A percentile compares a stretch with the other conserved stretches of the same genome.
Conservation (phyloP, 2,888 invertebrate genomes). For the Pseudoips prasinana region DNA sequence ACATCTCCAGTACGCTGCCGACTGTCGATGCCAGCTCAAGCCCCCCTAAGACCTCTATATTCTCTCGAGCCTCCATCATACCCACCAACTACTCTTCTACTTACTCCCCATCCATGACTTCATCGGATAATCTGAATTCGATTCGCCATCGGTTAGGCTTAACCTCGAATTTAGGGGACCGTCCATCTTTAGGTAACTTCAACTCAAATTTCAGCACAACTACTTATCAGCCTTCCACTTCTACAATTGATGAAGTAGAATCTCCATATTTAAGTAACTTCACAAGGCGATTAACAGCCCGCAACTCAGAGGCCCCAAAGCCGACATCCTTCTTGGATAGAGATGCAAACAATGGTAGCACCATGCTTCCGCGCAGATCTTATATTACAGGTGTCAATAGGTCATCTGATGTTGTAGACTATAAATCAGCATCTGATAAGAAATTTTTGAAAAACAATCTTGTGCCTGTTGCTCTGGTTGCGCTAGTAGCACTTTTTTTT, state of each 20-base stretch:
- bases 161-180: slow-evolving; percentile 64
- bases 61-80: slow-evolving; percentile 66
- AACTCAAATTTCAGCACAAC: slow-evolving; percentile 52
- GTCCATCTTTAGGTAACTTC: slow-evolving; percentile 54
- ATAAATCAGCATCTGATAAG: slow-evolving; percentile 67
- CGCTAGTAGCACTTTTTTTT: slow-evolving; percentile 84
- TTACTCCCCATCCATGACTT: slow-evolving; percentile 56
- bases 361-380: slow-evolving; percentile 59
- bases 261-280: slow-evolving; percentile 88
- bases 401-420: slow-evolving; percentile 62
- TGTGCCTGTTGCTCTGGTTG: slow-evolving; percentile 84
- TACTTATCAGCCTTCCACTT: slow-evolving; percentile 61
- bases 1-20: slow-evolving; percentile 67
- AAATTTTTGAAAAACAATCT: slow-evolving; percentile 82
- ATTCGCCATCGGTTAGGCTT: slow-evolving; percentile 82
- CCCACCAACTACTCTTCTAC: slow-evolving; percentile 44
- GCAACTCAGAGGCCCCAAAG: slow-evolving; percentile 65
- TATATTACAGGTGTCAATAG: slow-evolving; percentile 62
- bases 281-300: slow-evolving; percentile 81
- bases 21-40: slow-evolving; percentile 55
- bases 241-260: slow-evolving; percentile 79
- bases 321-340: slow-evolving; percentile 51
- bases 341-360: slow-evolving; percentile 67
- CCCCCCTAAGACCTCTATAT: slow-evolving; percentile 61
- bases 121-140: slow-evolving; percentile 80